A percentile compares a stretch with the other conserved stretches of the same genome.
Evolutionary conservation across 2,797 vertebrate genomes (phyloP).

Genomic region (Cynopterus sphinx): DNA sequence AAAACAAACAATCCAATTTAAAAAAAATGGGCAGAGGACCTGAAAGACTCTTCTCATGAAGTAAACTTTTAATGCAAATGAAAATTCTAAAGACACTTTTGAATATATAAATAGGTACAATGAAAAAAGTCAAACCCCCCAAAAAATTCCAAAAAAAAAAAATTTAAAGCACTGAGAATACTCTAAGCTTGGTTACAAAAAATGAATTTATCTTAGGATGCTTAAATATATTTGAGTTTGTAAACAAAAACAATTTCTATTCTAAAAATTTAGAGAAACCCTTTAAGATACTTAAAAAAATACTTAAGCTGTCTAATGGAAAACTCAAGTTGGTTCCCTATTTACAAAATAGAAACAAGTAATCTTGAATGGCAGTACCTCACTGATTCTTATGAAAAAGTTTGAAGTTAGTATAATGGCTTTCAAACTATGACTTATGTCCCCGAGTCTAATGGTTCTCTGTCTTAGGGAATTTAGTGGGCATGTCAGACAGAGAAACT

Average conservation of each 20-base stretch:
- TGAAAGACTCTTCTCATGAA: background rate
- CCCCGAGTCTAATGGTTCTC: background rate
- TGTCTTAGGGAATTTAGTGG: background rate
- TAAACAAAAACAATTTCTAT: background rate
- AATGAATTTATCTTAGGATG: conserved; percentile 20
- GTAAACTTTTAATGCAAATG: background rate
- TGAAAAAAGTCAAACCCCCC: background rate
- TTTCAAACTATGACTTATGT: background rate
- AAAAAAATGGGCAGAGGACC: too few species aligned
- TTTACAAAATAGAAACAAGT: background rate
- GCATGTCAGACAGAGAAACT: background rate
- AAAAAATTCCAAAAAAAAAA: background rate
- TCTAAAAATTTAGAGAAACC: conserved; percentile 37
- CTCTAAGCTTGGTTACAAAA: background rate
- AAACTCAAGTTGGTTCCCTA: background rate
- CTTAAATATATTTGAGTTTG: background rate
- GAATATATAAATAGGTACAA: background rate
- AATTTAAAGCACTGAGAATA: background rate
- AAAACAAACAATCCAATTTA: too few species aligned
- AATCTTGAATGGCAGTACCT: background rate
- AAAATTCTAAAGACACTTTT: conserved; percentile 46
- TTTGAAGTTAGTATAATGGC: too few species aligned
- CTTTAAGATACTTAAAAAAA: conserved; percentile 2
- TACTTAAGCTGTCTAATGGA: background rate
- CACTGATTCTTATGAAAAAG: background rate